These are phyloP conservation scores for Diorhabda carinulata DNA, from an alignment of 1,140 invertebrate species.

Conservation along the genomic window DNA sequence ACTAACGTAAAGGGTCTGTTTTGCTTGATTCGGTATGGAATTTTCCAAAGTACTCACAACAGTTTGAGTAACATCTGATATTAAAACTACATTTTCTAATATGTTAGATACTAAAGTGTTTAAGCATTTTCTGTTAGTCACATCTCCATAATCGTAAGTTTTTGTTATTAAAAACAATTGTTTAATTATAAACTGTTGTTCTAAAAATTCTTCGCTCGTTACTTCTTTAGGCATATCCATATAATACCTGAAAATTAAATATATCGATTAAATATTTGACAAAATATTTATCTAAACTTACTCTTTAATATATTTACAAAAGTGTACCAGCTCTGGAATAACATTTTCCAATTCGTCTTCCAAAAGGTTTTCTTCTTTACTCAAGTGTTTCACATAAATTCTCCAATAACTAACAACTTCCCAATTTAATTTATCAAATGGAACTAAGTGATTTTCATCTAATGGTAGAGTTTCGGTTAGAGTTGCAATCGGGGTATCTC, in stretches of 20 bases:
- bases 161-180: slow-evolving; percentile 24
- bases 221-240: slow-evolving; percentile 3
- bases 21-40: slow-evolving; percentile 14
- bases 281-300: slow-evolving; percentile 7
- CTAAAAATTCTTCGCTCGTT: slow-evolving; percentile 18
- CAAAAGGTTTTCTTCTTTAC: neutral
- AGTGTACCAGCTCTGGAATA: slow-evolving; percentile 8
- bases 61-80: slow-evolving; percentile 19
- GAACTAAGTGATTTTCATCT: slow-evolving; percentile 2
- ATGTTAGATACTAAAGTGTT: slow-evolving; percentile 14
- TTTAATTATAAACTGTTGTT: slow-evolving; percentile 27
- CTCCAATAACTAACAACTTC: slow-evolving; percentile 8
- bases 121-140: slow-evolving; percentile 16
- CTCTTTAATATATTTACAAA: slow-evolving; percentile 7
- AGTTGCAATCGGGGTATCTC: neutral
- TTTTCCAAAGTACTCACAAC: slow-evolving; percentile 21
- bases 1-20: slow-evolving; percentile 17
- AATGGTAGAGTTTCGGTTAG: neutral
- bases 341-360: slow-evolving; percentile 5
- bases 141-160: slow-evolving; percentile 21
- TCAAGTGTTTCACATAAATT: slow-evolving; percentile 11
- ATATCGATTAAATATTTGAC: neutral
- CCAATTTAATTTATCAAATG: slow-evolving; percentile 3
- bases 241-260: slow-evolving; percentile 16
- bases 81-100: slow-evolving; percentile 22